Conservation (phyloP, 2,113 vertebrate species). For the Dasyprocta punctata region DNA sequence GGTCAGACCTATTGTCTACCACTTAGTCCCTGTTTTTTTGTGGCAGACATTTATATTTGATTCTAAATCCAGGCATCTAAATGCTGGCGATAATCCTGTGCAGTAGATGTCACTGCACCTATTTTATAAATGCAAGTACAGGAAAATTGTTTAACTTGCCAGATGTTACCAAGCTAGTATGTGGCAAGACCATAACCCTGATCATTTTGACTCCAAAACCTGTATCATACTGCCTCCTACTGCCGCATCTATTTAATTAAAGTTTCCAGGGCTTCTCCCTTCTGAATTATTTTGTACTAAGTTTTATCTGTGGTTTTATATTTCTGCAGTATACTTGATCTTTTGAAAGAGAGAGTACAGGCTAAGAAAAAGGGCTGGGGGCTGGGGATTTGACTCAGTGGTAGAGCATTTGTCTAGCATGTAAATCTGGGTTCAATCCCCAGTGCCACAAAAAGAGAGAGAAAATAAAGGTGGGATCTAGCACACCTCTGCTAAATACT, state of each 20-base stretch:
- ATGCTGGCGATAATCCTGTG: background rate
- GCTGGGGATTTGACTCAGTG: no score
- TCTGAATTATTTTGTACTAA: constrained; percentile 39
- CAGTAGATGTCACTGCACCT: background rate
- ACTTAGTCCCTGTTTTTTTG: background rate
- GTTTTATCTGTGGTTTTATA: background rate
- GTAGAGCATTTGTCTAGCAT: no score
- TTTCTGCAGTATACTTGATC: constrained; percentile 2
- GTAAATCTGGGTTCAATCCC: no score
- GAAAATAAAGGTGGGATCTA: background rate
- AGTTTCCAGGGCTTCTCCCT: background rate
- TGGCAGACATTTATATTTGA: constrained; percentile 25
- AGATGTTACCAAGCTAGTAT: constrained; percentile 38
- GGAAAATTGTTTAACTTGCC: constrained; percentile 5
- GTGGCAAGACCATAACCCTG: background rate
- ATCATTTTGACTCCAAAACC: constrained; percentile 33
- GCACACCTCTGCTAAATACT: background rate
- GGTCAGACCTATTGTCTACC: background rate
- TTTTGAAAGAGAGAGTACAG: constrained; percentile 5
- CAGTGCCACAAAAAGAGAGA: no score
- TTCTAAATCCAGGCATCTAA: background rate
- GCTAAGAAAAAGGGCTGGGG: background rate
- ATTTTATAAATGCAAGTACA: constrained; percentile 23
- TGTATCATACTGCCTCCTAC: background rate
- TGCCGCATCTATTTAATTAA: constrained; percentile 23